These are phyloP conservation scores for Oxyruncus cristatus DNA, from an alignment of 2,113 vertebrate species.

Conservation along the genomic window DNA sequence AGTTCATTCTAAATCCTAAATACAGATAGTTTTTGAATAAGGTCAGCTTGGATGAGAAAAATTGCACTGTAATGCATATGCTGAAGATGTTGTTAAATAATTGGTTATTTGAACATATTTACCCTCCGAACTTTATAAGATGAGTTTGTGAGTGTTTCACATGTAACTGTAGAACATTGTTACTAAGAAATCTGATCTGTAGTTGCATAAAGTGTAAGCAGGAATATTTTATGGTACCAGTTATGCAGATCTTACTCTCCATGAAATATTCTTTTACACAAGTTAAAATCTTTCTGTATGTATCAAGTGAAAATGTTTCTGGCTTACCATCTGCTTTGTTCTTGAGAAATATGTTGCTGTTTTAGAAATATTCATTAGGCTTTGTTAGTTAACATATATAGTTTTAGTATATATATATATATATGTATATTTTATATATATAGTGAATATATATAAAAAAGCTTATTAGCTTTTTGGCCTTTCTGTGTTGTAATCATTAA, in stretches of 20 bases:
- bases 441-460: background rate
- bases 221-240: background rate
- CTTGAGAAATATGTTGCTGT: background rate
- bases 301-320: background rate
- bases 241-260: background rate
- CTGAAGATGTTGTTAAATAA: background rate
- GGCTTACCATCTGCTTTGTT: background rate
- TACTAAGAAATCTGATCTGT: background rate
- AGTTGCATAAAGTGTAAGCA: background rate
- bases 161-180: background rate
- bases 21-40: background rate
- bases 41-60: background rate
- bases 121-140: background rate
- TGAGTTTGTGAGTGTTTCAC: background rate
- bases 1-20: background rate
- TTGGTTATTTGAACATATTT: background rate
- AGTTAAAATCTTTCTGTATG: background rate
- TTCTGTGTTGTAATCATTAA: background rate
- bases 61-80: background rate
- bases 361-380: background rate
- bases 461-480: background rate
- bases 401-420: too few species aligned
- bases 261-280: background rate
- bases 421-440: too few species aligned
- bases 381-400: background rate